Evolutionary conservation across 2,113 vertebrate genomes (phyloP).

Genomic region (Maylandia zebra): DNA sequence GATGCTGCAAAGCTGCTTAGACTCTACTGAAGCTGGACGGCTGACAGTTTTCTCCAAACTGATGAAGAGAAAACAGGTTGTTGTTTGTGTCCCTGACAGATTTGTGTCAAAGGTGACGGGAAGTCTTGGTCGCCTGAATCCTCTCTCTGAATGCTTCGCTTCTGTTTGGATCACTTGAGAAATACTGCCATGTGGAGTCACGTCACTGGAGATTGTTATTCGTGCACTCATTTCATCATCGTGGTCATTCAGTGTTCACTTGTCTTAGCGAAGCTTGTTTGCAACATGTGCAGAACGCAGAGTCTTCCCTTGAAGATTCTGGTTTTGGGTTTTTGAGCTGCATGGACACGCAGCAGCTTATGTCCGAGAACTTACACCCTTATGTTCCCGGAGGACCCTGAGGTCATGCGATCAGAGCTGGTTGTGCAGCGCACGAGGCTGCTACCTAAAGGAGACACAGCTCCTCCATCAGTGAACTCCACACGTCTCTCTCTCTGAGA

Average conservation of each 20-base stretch:
- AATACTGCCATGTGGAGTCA: not conserved
- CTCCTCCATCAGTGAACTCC: not conserved
- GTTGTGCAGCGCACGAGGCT: not conserved
- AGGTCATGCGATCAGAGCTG: not conserved
- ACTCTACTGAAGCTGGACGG: not conserved
- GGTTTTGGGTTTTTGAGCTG: not conserved
- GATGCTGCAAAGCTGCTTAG: not conserved
- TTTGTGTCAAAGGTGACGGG: not conserved
- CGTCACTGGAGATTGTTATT: not conserved
- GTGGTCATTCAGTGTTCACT: not conserved
- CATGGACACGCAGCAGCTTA: not conserved
- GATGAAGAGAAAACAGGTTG: not conserved
- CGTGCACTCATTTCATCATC: not conserved
- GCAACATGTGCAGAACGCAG: not conserved
- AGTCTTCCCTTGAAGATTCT: not conserved
- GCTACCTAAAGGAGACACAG: not conserved
- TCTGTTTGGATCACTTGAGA: not conserved
- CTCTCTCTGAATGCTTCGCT: not conserved
- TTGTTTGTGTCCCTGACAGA: not conserved
- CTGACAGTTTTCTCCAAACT: not conserved
- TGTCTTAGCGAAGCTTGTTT: not conserved
- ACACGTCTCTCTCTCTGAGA: not conserved
- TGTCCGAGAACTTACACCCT: not conserved
- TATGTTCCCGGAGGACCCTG: not conserved
- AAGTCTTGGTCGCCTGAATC: rapidly evolving